Base-by-base conservation (phyloP, 92 coral and sea anemone species). In the Palythoa grandis region DNA sequence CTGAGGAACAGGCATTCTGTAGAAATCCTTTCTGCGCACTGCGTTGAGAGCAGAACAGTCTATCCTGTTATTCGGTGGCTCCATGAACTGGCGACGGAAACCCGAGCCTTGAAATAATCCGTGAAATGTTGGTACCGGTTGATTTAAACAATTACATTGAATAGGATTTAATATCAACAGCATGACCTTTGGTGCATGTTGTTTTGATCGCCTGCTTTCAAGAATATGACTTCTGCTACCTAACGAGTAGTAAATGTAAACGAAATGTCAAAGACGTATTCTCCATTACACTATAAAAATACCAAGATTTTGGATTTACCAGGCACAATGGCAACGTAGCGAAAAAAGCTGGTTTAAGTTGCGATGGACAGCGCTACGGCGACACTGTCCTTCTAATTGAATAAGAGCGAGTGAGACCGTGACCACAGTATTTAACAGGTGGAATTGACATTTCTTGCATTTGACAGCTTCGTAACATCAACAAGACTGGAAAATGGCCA, bases 111-210 rank as follows among this genome's bases (percentile, higher is more conserved):
- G 25, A 54, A 76, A 54, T 76, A 54, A 76, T 76, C 67, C 67
- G 25, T 76, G 50, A 76, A 76, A 76, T 76, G 67, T 76, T 76
- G 82, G 67, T 76, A 53, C 82, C 23, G 69, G 68, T 56, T 54
- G 67, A 76, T 72, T 43, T 76, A 52, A 29, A 54, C 68, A 76
- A 76, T 76, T 76, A 76, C 6, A 24, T 39, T 76, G 66, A 76
- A 76, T 76, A 76, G 82, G 63, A 25, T 76, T 76, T 54, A 54
- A 54, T 56, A 76, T 76, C 82, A 76, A 29, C 74, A 69, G 69
- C 29, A 63, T 74, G 78, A 74, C 78, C 78, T 74, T 19, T 74
- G 38, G 78, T 74, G n/a, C 11, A 74, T 29, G 20, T 20, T 72
- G 56, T 17, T 39, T 72, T 43, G 77, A 24, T 43, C 78, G 57